Evolutionary conservation across 2,113 vertebrate genomes (phyloP), one percentile per base, ranked within the genome.

Genomic region (Chloropsis cyanopogon): DNA sequence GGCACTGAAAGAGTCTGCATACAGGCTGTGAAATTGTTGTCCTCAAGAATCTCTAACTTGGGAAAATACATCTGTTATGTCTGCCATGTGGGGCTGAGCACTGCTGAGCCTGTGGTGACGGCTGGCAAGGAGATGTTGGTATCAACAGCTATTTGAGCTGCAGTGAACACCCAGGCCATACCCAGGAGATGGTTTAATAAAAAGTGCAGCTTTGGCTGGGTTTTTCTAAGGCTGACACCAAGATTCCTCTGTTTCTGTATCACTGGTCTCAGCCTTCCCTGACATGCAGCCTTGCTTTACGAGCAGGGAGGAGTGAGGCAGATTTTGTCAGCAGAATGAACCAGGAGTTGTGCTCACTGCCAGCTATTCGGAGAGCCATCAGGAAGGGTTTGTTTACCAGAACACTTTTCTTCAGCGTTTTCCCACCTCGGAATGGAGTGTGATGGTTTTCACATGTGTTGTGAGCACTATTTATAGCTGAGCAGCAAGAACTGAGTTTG

Each of bases 331-430:
- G 87, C 31, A 86, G 49, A 78, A 49, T 0, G 2, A 86, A 56
- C 50, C 82, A 87, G 87, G 60, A 83, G n/a, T 42, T 76, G 71
- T 17, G 6, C 39, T 91, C 2, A 0, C 33, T 88, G 79, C 85
- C 92, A 90, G 47, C 77, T 85, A 86, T 59, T 85, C 85, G 50
- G 71, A 70, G 54, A 90, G 52, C 47, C 26, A 12, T 82, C 78
- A 93, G 87, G 91, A 96, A 95, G 59, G 71, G 39, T 66, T 95
- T 96, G 78, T 97, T 97, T 96, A 86, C 90, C 69, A 81, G 93
- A 94, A 86, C 25, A 66, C 50, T 91, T 94, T 77, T 96, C 85
- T 90, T 83, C 87, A 92, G 68, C 0, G 0, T 64, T 95, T 96
- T 96, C 76, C 93, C 79, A 96, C 94, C 90, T 93, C 0, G 0